Conservation (phyloP, 1,140 invertebrate genomes). For the Solenopsis invicta region DNA sequence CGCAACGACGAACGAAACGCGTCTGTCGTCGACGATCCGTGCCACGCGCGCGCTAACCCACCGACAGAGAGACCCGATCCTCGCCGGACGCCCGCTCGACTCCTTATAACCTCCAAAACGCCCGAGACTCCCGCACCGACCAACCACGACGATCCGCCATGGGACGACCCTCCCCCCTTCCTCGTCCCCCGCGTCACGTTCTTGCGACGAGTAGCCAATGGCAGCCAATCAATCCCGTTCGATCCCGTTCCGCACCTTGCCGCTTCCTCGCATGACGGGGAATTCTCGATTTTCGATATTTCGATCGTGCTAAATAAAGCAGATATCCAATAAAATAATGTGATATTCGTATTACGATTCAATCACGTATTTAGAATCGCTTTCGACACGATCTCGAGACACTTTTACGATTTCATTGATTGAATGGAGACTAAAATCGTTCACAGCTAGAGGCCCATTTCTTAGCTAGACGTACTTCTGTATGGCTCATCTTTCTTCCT, state of each 20-base stretch:
- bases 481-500: too few species aligned
- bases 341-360: background rate
- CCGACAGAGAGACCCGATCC: slow-evolving; percentile 50
- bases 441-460: too few species aligned
- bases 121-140: slow-evolving; percentile 58
- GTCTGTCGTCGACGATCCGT: slow-evolving; percentile 46
- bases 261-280: background rate
- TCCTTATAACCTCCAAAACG: slow-evolving; percentile 75
- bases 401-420: too few species aligned
- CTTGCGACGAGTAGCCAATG: too few species aligned
- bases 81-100: slow-evolving; percentile 42
- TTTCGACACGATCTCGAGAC: too few species aligned
- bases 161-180: background rate
- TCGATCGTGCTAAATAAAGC: too few species aligned
- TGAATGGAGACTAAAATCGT: too few species aligned
- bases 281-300: background rate
- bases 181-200: too few species aligned
- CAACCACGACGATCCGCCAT: slow-evolving; percentile 12
- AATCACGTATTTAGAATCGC: background rate
- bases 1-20: slow-evolving; percentile 36
- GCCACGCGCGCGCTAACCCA: slow-evolving; percentile 28
- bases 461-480: too few species aligned
- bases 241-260: background rate
- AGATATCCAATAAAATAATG: background rate
- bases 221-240: background rate